phyloP scores from a whole-genome alignment of 2,888 invertebrate genomes.

The Microplitis deprimator region DNA sequence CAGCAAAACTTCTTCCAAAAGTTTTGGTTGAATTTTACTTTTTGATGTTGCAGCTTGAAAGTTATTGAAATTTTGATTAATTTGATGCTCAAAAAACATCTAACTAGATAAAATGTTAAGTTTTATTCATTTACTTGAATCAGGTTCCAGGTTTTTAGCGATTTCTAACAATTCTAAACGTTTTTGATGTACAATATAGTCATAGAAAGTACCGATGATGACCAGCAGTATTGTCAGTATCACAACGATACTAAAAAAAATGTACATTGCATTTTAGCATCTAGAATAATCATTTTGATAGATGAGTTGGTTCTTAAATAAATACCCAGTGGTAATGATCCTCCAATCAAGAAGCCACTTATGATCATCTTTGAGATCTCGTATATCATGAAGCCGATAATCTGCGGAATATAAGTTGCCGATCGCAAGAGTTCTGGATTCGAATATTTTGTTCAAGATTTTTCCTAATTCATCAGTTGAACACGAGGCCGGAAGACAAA shows the following conservation, averaged over 20 bases:
- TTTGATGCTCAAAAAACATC: constrained; percentile 35
- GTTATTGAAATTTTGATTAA: constrained; percentile 44
- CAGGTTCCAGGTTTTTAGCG: neutral
- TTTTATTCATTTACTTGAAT: neutral
- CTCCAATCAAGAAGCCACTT: constrained; percentile 63
- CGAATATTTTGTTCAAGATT: neutral
- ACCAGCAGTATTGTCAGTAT: constrained; percentile 5
- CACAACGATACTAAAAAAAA: constrained; percentile 56
- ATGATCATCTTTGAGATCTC: constrained; percentile 60
- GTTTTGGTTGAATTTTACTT: neutral
- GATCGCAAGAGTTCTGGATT: neutral
- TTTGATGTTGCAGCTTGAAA: neutral
- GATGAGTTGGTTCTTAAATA: constrained; percentile 28
- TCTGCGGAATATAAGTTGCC: neutral
- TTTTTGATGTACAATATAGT: neutral
- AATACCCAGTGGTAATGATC: constrained; percentile 67
- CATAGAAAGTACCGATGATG: neutral
- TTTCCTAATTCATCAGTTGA: neutral
- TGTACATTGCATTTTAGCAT: neutral
- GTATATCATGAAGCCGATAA: constrained; percentile 55
- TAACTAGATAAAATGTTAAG: neutral
- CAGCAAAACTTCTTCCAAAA: constrained; percentile 38
- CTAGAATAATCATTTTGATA: neutral
- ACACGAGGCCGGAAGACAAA: neutral
- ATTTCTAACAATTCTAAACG: neutral